Percentiles rank a stretch among this genome's conserved stretches.
phyloP scores from a whole-genome alignment of 2,888 invertebrate species.

The Tipula helvola region DNA sequence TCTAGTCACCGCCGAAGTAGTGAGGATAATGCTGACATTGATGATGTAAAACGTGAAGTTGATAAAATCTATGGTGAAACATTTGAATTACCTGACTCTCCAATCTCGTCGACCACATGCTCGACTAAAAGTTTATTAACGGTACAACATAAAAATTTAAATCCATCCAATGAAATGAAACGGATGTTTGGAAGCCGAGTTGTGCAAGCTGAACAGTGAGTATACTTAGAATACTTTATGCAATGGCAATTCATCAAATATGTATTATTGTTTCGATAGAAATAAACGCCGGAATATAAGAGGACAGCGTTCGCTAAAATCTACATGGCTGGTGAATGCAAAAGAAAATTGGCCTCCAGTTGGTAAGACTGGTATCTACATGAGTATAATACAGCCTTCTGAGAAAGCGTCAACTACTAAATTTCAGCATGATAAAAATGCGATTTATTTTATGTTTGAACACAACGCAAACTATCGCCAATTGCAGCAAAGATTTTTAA shows the following conservation, averaged over 20 bases:
- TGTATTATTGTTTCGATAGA: slow-evolving; percentile 33
- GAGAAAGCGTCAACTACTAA: slow-evolving; percentile 19
- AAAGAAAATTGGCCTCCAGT: slow-evolving; percentile 60
- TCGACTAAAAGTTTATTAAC: slow-evolving; percentile 40
- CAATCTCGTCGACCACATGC: slow-evolving; percentile 19
- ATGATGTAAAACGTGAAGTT: slow-evolving; percentile 37
- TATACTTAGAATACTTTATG: slow-evolving; percentile 5
- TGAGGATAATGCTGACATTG: slow-evolving; percentile 46
- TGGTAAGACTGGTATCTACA: slow-evolving; percentile 57
- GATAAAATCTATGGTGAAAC: slow-evolving; percentile 52
- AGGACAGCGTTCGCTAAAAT: slow-evolving; percentile 42
- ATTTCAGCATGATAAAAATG: slow-evolving; percentile 30
- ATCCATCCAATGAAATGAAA: slow-evolving; percentile 68
- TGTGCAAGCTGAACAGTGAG: slow-evolving; percentile 31
- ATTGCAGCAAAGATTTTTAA: slow-evolving; percentile 59
- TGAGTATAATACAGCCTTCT: slow-evolving; percentile 44
- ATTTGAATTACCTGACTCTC: slow-evolving; percentile 20
- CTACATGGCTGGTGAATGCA: slow-evolving; percentile 54
- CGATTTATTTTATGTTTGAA: slow-evolving; percentile 55
- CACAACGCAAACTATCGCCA: slow-evolving; percentile 62
- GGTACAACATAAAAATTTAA: slow-evolving; percentile 58
- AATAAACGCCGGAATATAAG: slow-evolving; percentile 40
- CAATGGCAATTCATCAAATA: neutral
- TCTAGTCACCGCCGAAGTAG: slow-evolving; percentile 41
- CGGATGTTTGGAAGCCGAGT: slow-evolving; percentile 70